Evolutionary conservation across 2,888 invertebrate genomes (phyloP).

Genomic region (Oconnorella tubifera): DNA sequence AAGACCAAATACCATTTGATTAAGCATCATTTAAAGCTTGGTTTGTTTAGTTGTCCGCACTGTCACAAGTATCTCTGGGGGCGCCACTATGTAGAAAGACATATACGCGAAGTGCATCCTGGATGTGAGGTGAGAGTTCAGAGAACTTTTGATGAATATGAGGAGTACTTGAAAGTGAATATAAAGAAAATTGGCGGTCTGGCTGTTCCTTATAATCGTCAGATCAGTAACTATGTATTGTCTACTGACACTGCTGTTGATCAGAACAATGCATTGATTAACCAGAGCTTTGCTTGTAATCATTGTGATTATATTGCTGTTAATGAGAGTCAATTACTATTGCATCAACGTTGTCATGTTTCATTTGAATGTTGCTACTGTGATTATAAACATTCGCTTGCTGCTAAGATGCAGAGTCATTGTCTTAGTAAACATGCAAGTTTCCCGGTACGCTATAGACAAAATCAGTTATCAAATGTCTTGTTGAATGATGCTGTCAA

Average conservation of each 20-base stretch:
- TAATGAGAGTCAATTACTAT: not conserved
- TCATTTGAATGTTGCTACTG: constrained; percentile 27
- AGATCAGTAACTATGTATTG: not conserved
- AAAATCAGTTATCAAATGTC: too few species aligned
- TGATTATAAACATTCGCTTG: constrained; percentile 16
- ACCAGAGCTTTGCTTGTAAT: not conserved
- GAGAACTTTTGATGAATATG: constrained; percentile 7
- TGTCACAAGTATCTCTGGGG: constrained; percentile 23
- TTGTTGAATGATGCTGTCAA: not conserved
- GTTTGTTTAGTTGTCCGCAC: constrained; percentile 24
- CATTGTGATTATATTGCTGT: not conserved
- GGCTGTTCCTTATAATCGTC: not conserved
- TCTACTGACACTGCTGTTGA: not conserved
- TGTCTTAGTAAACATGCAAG: constrained; percentile 21
- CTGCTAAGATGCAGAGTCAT: constrained; percentile 26
- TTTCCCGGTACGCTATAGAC: constrained; percentile 11
- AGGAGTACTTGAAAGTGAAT: not conserved
- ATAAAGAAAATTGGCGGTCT: constrained; percentile 10
- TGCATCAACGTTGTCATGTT: not conserved
- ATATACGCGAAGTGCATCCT: constrained; percentile 16
- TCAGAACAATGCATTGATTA: not conserved
- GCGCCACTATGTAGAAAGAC: constrained; percentile 19
- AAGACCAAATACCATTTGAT: constrained; percentile 26
- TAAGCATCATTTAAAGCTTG: constrained; percentile 27
- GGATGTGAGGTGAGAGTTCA: constrained; percentile 12